A percentile compares a stretch with the other conserved stretches of the same genome.
Conservation (phyloP, 2,888 invertebrate species). For the Lycaena phlaeas region DNA sequence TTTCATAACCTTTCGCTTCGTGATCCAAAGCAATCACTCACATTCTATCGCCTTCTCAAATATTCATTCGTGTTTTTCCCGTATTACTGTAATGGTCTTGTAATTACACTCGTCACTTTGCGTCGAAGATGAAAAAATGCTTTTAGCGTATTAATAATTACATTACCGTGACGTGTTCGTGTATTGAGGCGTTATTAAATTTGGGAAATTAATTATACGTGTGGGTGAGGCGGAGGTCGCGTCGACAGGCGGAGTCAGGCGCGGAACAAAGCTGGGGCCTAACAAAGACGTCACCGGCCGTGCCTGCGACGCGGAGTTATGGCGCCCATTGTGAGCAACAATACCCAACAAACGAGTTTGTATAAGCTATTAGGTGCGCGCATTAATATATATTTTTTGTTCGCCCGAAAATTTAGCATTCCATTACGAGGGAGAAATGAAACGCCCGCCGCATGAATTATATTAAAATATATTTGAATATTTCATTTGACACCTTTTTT, state of each 20-base stretch:
- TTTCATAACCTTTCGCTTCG: constrained; percentile 74
- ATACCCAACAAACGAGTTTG: constrained; percentile 74
- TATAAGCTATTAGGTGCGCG: constrained; percentile 74
- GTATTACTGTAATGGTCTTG: constrained; percentile 65
- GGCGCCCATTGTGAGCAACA: constrained; percentile 72
- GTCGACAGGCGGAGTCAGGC: constrained; percentile 58
- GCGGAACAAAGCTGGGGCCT: constrained; percentile 60
- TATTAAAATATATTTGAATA: constrained; percentile 75
- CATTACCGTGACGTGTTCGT: constrained; percentile 22
- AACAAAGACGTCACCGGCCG: constrained; percentile 74
- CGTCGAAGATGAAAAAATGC: constrained; percentile 19
- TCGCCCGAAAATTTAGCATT: constrained; percentile 73
- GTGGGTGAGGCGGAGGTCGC: constrained; percentile 33
- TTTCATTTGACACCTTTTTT: constrained; percentile 74
- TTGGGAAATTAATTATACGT: constrained; percentile 23
- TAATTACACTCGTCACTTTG: constrained; percentile 39
- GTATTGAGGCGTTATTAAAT: constrained; percentile 20
- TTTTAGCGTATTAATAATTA: constrained; percentile 32
- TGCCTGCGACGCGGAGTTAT: constrained; percentile 72
- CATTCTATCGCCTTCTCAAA: constrained; percentile 70
- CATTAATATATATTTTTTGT: constrained; percentile 74
- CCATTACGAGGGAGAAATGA: constrained; percentile 72
- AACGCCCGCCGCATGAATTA: constrained; percentile 74
- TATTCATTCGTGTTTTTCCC: constrained; percentile 69
- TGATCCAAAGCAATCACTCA: constrained; percentile 70